Percentiles rank a stretch among this genome's conserved stretches.
Evolutionary conservation across 1,140 invertebrate species (phyloP).

Genomic region (Drepana arcuata): DNA sequence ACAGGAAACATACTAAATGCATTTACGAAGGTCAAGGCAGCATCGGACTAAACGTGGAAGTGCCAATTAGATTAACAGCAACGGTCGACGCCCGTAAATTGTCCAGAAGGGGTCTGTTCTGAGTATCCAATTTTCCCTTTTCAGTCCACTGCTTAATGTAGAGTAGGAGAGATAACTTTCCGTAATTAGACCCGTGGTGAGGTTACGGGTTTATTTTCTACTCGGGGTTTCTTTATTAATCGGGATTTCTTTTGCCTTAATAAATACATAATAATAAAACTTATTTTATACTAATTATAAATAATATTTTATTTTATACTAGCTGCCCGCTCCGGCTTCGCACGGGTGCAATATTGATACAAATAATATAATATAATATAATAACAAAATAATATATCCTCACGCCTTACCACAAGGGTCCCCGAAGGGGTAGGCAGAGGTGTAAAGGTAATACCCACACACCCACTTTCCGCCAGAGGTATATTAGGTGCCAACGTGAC

Average conservation of each 20-base stretch:
- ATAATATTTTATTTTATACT: neutral
- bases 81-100: slow-evolving; percentile 45
- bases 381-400: too few relatives aligned
- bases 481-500: too few relatives aligned
- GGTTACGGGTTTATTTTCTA: slow-evolving; percentile 27
- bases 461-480: too few relatives aligned
- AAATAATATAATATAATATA: neutral
- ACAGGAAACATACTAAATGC: slow-evolving; percentile 57
- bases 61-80: slow-evolving; percentile 59
- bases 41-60: slow-evolving; percentile 38
- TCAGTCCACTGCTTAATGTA: slow-evolving; percentile 22
- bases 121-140: slow-evolving; percentile 34
- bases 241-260: slow-evolving; percentile 12
- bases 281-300: too few relatives aligned
- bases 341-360: too few relatives aligned
- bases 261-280: too few relatives aligned
- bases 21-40: slow-evolving; percentile 64
- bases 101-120: slow-evolving; percentile 42
- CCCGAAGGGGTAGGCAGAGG: too few relatives aligned
- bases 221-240: slow-evolving; percentile 4
- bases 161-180: slow-evolving; percentile 24
- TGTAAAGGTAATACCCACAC: too few relatives aligned
- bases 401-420: too few relatives aligned
- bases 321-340: too few relatives aligned
- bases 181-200: slow-evolving; percentile 37